phyloP scores from a whole-genome alignment of 2,797 vertebrate genomes.

The Cyclura pinguis region DNA sequence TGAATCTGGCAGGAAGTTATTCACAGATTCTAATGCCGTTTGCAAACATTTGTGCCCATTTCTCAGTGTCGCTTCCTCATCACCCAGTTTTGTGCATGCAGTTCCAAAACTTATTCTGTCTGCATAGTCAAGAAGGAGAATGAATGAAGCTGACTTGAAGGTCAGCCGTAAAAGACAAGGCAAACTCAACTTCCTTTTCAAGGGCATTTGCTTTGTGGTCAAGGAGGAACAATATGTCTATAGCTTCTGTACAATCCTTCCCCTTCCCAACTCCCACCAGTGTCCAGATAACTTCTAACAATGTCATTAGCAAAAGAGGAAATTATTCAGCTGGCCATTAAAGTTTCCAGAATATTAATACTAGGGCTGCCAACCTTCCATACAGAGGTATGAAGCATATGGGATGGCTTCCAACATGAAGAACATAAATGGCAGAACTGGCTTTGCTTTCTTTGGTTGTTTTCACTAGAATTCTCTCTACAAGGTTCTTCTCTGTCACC shows the following conservation, averaged over 20 bases:
- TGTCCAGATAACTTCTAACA: conserved; percentile 29
- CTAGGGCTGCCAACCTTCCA: conserved; percentile 61
- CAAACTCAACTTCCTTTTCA: conserved; percentile 48
- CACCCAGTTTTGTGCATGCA: conserved; percentile 38
- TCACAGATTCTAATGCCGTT: not conserved
- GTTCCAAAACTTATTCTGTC: conserved; percentile 43
- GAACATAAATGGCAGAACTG: conserved; percentile 32
- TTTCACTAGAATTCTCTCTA: conserved; percentile 51
- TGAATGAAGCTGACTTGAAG: conserved; percentile 38
- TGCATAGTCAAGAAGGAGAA: conserved; percentile 16
- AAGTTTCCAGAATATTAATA: conserved; percentile 56
- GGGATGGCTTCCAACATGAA: conserved; percentile 53
- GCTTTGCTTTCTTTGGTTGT: conserved; percentile 52
- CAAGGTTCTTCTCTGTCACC: conserved; percentile 66
- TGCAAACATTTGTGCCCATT: not conserved
- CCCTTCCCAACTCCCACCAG: conserved; percentile 44
- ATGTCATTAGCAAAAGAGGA: conserved; percentile 62
- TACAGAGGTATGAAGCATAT: conserved; percentile 44
- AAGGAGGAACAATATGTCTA: conserved; percentile 52
- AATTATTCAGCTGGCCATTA: conserved; percentile 55
- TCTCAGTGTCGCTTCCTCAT: conserved; percentile 54
- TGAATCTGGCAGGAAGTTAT: not conserved
- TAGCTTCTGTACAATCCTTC: conserved; percentile 44
- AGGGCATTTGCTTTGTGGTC: conserved; percentile 54
- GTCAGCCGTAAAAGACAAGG: conserved; percentile 40